Percentiles rank a stretch among this genome's conserved stretches.
Conservation (phyloP, 2,113 vertebrate genomes). For the Percopsis transmontana region DNA sequence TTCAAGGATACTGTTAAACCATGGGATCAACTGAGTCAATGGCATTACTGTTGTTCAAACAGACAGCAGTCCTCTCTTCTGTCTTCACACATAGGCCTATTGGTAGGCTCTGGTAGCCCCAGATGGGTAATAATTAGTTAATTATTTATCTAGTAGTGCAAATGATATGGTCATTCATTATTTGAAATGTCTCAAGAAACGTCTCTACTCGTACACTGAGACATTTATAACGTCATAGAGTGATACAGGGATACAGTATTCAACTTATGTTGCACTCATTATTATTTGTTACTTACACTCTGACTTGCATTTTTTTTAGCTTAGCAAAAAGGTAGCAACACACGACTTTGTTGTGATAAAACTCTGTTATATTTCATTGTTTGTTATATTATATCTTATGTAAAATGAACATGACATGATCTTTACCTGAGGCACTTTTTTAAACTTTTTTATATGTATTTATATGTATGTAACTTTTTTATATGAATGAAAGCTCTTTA, state of each 20-base stretch:
- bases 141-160: constrained; percentile 67
- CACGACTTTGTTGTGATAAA: too few species aligned
- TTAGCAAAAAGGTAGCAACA: too few species aligned
- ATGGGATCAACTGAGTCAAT: constrained; percentile 62
- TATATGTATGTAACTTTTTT: too few species aligned
- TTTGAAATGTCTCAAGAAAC: constrained; percentile 56
- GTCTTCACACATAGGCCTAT: constrained; percentile 53
- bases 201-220: constrained; percentile 42
- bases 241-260: background rate
- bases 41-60: constrained; percentile 62
- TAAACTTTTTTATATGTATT: constrained; percentile 17
- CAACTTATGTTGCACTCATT: too few species aligned
- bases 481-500: too few species aligned
- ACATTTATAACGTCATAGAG: constrained; percentile 1
- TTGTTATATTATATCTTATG: too few species aligned
- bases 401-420: background rate
- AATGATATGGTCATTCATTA: constrained; percentile 66
- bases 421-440: too few species aligned
- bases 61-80: constrained; percentile 74
- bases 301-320: too few species aligned
- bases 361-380: too few species aligned
- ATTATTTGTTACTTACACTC: too few species aligned
- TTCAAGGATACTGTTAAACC: constrained; percentile 39
- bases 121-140: constrained; percentile 59
- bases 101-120: constrained; percentile 48